phyloP scores from a whole-genome alignment of 1,140 invertebrate genomes.

The Drosophila truncata region DNA sequence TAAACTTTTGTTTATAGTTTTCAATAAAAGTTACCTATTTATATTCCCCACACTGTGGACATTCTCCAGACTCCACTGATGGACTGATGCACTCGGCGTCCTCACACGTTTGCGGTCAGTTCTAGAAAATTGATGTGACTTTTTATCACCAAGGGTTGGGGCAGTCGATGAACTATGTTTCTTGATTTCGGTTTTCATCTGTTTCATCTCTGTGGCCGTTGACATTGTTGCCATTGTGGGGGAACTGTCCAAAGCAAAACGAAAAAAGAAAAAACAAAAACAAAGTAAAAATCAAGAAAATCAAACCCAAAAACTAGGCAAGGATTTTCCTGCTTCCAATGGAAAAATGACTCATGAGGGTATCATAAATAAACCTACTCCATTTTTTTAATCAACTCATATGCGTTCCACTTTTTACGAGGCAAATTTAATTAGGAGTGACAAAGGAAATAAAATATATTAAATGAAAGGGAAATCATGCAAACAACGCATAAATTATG shows the following conservation, averaged over 20 bases:
- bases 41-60: not conserved
- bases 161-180: conserved; percentile 64
- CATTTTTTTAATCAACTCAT: conserved; percentile 41
- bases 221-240: conserved; percentile 41
- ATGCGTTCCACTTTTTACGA: not conserved
- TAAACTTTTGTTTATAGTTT: not conserved
- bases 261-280: conserved; percentile 1
- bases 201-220: conserved; percentile 43
- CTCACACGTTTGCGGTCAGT: conserved; percentile 76
- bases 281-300: conserved; percentile 1
- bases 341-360: not conserved
- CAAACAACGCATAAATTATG: conserved; percentile 70
- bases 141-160: conserved; percentile 45
- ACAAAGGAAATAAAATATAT: conserved; percentile 20
- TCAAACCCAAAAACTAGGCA: conserved; percentile 25
- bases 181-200: conserved; percentile 67
- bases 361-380: not conserved
- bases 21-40: not conserved
- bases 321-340: not conserved
- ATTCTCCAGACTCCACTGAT: conserved; percentile 11
- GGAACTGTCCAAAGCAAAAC: not conserved
- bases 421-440: conserved; percentile 20
- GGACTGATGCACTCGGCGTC: conserved; percentile 51
- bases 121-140: conserved; percentile 76
- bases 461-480: conserved; percentile 58